Conservation (phyloP, 2,113 vertebrate species). For the Carlito syrichta region DNA sequence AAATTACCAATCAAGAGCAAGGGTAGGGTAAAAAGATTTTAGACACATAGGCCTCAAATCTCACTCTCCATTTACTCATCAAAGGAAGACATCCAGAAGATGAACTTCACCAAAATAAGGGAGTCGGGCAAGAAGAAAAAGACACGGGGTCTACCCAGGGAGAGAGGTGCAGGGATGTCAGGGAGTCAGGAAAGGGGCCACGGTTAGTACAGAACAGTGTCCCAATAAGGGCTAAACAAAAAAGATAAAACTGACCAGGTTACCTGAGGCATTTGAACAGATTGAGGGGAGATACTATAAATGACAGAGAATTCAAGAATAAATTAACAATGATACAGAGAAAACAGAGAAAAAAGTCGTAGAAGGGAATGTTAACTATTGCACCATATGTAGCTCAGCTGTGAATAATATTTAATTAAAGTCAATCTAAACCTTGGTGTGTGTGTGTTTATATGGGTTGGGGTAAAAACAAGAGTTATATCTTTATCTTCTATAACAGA, state of each 20-base stretch:
- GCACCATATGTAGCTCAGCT: background rate
- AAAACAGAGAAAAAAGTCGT: background rate
- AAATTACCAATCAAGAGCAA: background rate
- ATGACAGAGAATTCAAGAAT: background rate
- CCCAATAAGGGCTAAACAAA: background rate
- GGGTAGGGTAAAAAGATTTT: background rate
- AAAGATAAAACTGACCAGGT: background rate
- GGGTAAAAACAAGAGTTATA: background rate
- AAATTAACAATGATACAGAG: background rate
- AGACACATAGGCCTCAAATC: background rate
- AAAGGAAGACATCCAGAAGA: background rate
- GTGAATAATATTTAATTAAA: background rate
- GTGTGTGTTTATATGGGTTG: background rate
- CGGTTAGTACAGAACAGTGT: background rate
- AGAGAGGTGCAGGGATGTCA: background rate
- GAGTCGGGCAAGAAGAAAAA: background rate
- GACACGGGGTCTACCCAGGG: fast-evolving
- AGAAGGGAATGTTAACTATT: background rate
- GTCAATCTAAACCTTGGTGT: background rate
- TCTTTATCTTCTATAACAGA: background rate
- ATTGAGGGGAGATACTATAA: background rate
- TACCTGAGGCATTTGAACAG: background rate
- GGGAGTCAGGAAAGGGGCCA: background rate
- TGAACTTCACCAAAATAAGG: background rate
- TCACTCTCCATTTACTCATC: background rate